These are phyloP conservation scores for Rafetus swinhoei DNA, from an alignment of 2,113 vertebrate species.

Conservation along the genomic window DNA sequence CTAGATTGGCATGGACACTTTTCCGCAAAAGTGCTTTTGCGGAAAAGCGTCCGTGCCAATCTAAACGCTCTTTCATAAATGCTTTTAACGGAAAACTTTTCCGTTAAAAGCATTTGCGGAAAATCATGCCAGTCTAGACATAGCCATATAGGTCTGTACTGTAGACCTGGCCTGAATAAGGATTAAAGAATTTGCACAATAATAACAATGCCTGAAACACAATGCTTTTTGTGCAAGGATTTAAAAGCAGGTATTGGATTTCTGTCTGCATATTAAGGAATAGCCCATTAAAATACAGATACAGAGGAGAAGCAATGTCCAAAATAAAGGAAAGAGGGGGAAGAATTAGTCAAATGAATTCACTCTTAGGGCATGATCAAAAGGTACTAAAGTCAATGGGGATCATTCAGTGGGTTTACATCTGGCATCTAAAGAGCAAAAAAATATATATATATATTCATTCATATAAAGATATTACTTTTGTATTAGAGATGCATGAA, in stretches of 20 bases:
- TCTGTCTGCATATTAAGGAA: background rate
- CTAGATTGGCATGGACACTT: too few species aligned
- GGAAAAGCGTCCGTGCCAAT: too few species aligned
- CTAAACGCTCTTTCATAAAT: too few species aligned
- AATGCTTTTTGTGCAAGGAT: background rate
- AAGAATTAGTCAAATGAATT: background rate
- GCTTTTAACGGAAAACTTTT: too few species aligned
- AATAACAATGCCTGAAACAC: background rate
- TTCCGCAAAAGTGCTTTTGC: too few species aligned
- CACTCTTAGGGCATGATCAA: background rate
- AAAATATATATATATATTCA: background rate
- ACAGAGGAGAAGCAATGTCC: background rate
- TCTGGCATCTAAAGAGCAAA: background rate
- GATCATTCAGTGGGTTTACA: background rate
- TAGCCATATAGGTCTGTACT: background rate
- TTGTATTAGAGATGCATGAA: background rate
- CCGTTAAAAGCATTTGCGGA: too few species aligned
- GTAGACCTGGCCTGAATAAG: background rate
- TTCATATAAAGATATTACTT: background rate
- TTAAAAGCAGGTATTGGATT: background rate
- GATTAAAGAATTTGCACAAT: background rate
- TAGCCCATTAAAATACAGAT: background rate
- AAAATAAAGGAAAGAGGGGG: background rate
- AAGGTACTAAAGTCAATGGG: background rate
- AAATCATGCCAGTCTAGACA: too few species aligned